These are phyloP conservation scores for Sebastes itinus DNA, from an alignment of 2,797 vertebrate genomes.

Conservation along the genomic window DNA sequence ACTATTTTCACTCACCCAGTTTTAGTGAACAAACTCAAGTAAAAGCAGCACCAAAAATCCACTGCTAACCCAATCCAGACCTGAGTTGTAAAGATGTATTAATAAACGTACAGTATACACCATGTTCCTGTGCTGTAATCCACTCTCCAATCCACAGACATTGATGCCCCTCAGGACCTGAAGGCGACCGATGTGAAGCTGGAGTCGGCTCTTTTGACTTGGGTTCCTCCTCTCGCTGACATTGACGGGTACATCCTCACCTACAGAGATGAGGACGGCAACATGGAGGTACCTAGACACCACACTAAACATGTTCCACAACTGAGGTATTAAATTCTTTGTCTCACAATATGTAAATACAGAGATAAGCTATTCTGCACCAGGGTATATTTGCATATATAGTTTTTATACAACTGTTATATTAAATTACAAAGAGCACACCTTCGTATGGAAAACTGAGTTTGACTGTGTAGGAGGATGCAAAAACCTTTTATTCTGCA, in stretches of 20 bases:
- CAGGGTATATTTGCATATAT: background rate
- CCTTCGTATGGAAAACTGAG: background rate
- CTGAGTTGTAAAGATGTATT: background rate
- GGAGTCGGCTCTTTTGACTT: constrained; percentile 82
- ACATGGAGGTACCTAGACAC: constrained; percentile 64
- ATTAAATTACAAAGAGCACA: background rate
- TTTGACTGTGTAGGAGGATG: background rate
- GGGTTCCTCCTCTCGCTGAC: constrained; percentile 84
- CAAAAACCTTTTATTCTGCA: background rate
- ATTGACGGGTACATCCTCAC: constrained; percentile 87
- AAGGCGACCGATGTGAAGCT: constrained; percentile 75
- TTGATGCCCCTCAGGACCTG: constrained; percentile 87
- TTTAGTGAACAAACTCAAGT: background rate
- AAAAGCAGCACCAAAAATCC: background rate
- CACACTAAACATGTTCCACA: background rate
- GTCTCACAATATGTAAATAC: background rate
- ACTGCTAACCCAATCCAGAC: background rate
- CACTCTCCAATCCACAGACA: constrained; percentile 74
- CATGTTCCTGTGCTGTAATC: background rate
- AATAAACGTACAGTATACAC: background rate
- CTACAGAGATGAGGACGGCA: constrained; percentile 81
- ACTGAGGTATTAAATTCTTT: background rate
- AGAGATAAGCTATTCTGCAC: background rate
- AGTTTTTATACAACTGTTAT: background rate
- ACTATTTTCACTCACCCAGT: background rate